Evolutionary conservation across 92 coral and sea anemone species (phyloP).

Genomic region (Actinernus sp.): DNA sequence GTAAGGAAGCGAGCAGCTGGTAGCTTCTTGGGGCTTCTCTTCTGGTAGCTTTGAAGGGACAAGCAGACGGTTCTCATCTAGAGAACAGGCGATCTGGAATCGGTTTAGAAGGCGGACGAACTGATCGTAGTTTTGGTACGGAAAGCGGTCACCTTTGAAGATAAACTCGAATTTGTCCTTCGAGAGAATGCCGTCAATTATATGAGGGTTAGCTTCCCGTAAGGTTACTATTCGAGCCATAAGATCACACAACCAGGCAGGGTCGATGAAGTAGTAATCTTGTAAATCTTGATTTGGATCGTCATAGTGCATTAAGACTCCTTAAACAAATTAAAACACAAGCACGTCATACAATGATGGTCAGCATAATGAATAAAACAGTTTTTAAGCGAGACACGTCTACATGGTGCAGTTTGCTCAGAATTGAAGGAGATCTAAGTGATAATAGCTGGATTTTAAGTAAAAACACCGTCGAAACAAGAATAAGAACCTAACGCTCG

Average conservation of each 20-base stretch:
- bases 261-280: conserved; percentile 95
- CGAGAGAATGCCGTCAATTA: conserved; percentile 73
- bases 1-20: conserved; percentile 60
- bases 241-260: conserved; percentile 95
- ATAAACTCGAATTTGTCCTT: conserved; percentile 48
- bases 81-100: conserved; percentile 93
- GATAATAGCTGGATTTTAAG: no score
- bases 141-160: conserved; percentile 77
- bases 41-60: conserved; percentile 95
- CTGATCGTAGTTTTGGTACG: conserved; percentile 76
- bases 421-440: no score
- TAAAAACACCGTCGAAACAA: no score
- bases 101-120: conserved; percentile 91
- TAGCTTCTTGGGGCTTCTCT: conserved; percentile 72
- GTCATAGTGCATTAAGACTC: conserved; percentile 92
- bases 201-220: conserved; percentile 74
- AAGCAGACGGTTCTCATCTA: conserved; percentile 89
- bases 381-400: no score
- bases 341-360: no score
- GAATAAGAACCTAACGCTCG: no score
- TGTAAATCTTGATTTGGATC: conserved; percentile 98
- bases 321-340: conserved; percentile 26
- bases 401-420: no score
- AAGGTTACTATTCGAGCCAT: conserved; percentile 94
- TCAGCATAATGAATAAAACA: no score